phyloP scores from a whole-genome alignment of 2,888 invertebrate species.

The Muscina levida region DNA sequence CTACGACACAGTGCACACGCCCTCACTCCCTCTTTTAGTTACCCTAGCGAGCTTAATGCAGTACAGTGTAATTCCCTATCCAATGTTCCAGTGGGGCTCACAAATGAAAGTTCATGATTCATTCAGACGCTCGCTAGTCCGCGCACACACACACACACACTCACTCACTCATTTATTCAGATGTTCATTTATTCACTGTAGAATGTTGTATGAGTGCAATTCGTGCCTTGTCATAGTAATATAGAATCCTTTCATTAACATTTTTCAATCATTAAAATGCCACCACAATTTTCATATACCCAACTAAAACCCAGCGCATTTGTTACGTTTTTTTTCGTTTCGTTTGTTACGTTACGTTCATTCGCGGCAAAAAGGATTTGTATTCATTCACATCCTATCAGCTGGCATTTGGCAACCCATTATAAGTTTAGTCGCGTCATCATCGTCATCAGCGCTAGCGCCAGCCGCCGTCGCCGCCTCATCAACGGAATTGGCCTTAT shows the following conservation, averaged over 20 bases:
- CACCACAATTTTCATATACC: constrained; percentile 37
- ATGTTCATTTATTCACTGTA: background rate
- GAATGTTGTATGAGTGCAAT: constrained; percentile 34
- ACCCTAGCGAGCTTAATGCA: too few species aligned
- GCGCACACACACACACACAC: too few species aligned
- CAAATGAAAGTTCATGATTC: constrained; percentile 60
- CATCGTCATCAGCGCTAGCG: background rate
- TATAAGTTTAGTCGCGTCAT: constrained; percentile 39
- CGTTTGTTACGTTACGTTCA: too few species aligned
- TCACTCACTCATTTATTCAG: constrained; percentile 20
- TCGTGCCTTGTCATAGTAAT: constrained; percentile 56
- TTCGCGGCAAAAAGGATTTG: constrained; percentile 21
- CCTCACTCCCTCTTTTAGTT: background rate
- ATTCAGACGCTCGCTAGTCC: too few species aligned
- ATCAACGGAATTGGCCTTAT: background rate
- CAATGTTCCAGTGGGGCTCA: constrained; percentile 8
- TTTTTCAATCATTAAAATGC: constrained; percentile 32
- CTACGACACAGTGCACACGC: background rate
- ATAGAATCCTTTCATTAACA: constrained; percentile 20
- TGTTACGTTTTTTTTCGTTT: background rate
- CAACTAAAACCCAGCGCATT: constrained; percentile 11
- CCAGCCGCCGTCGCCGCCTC: background rate
- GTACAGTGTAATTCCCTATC: too few species aligned
- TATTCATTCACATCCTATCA: constrained; percentile 16
- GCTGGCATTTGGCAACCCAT: background rate